Base-by-base conservation (phyloP, 2,888 invertebrate genomes). In the Troides aeacus region DNA sequence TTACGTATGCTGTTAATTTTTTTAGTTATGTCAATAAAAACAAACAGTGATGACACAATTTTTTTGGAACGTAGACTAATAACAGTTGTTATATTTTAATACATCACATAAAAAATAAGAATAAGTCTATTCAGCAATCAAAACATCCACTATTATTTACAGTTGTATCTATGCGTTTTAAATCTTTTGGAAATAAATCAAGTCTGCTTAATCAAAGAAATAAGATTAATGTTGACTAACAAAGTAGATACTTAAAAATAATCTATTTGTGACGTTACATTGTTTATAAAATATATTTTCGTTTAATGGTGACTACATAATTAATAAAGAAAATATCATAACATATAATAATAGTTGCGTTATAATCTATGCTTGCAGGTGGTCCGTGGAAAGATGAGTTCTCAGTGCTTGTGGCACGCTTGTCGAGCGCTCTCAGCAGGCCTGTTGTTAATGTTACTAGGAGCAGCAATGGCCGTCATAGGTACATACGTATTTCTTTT, bases 391-490 rank as follows among this genome's bases (percentile, higher is more conserved):
- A 97, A 97, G 91, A 97, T 97, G 93, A 97, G 97, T 79, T 96
- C 97, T 62, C 94, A 95, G 82, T 98, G 98, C 85, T 93, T 98
- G 75, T 98, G 98, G 98, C 97, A 98, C 85, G 98, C 98, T 46
- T 98, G 98, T 86, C 96, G 97, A 77, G 98, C 98, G 36, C 94
- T 98, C 23, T 96, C 97, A 73, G 94, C 98, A 71, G 98, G 98
- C 46, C 93, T 97, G 74, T 93, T 97, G 74, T 93, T 99, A 73
- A 97, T 99, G 95, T 93, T 97, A 74, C 93, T 98, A 61, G 98
- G 98, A 30, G 96, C 97, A 69, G 96, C 97, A 69, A 98, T 99
- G 98, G 97, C 98, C 57, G 97, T 97, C 58, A 95, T 98, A 84
- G 98, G 98, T 97, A 86, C 1, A 46, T 58, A 46, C 42, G 17